phyloP scores from a whole-genome alignment of 2,797 vertebrate species.

The Phoxinus dragarum region DNA sequence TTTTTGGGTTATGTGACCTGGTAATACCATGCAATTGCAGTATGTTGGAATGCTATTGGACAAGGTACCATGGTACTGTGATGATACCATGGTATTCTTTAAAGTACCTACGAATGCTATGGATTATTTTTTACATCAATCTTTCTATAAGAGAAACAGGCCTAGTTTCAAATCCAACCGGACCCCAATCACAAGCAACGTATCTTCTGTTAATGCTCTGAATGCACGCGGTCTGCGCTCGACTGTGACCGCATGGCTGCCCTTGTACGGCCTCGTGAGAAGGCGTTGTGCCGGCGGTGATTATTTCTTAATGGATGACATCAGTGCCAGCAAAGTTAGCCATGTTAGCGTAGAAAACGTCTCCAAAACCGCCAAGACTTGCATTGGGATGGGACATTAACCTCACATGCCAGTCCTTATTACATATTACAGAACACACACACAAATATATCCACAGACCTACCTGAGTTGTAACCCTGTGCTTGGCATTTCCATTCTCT shows the following conservation, averaged over 20 bases:
- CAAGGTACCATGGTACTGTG: not conserved
- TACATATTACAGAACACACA: conserved; percentile 41
- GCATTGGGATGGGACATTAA: conserved; percentile 41
- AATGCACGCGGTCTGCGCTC: not conserved
- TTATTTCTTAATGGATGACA: conserved; percentile 77
- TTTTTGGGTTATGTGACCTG: not conserved
- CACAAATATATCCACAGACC: conserved; percentile 34
- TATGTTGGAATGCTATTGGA: not conserved
- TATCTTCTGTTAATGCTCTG: conserved; percentile 18
- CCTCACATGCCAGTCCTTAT: conserved; percentile 22
- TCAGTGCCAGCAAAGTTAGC: conserved; percentile 41
- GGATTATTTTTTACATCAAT: not conserved
- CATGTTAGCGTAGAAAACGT: conserved; percentile 39
- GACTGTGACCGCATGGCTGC: conserved; percentile 5
- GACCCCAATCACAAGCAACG: not conserved
- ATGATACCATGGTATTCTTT: not conserved
- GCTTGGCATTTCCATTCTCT: conserved; percentile 40
- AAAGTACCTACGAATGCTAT: not conserved
- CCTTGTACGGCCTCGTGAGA: conserved; percentile 22
- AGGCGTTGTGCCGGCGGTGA: conserved; percentile 56
- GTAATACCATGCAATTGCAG: not conserved
- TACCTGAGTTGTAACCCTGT: conserved; percentile 42
- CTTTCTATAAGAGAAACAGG: not conserved
- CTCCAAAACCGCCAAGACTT: not conserved
- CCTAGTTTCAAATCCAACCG: not conserved